Percentiles rank a stretch among this genome's conserved stretches.
These are phyloP conservation scores for Drosophila anceps DNA, from an alignment of 2,888 invertebrate genomes.

Conservation along the genomic window DNA sequence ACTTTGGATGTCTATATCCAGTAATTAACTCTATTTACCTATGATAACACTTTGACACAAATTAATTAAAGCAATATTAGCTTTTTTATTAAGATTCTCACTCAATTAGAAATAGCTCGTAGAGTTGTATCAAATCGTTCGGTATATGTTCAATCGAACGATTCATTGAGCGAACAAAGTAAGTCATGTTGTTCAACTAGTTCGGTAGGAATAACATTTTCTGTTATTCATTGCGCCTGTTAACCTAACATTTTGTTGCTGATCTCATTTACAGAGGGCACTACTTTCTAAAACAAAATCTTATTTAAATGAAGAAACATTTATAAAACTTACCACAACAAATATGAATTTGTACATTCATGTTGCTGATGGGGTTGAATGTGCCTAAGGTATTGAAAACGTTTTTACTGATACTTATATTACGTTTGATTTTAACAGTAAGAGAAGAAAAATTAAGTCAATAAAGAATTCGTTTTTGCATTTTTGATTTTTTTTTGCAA, in stretches of 20 bases:
- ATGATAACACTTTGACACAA: slow-evolving; percentile 23
- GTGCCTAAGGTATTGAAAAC: not conserved
- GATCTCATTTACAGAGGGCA: not conserved
- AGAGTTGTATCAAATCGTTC: slow-evolving; percentile 9
- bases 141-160: slow-evolving; percentile 24
- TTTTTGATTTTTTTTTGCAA: not conserved
- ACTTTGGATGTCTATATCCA: not conserved
- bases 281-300: not conserved
- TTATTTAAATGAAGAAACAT: not conserved
- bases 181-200: slow-evolving; percentile 11
- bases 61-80: slow-evolving; percentile 12
- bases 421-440: not conserved
- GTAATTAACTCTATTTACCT: slow-evolving; percentile 39
- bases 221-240: slow-evolving; percentile 13
- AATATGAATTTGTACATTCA: not conserved
- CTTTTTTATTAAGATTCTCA: slow-evolving; percentile 48
- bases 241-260: slow-evolving; percentile 20
- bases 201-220: slow-evolving; percentile 7
- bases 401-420: not conserved
- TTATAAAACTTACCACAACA: not conserved
- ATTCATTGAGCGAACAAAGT: slow-evolving; percentile 22
- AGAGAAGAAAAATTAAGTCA: not conserved
- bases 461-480: not conserved
- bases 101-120: slow-evolving; percentile 26
- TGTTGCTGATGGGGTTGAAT: too few relatives aligned